Evolutionary conservation across 2,888 invertebrate species (phyloP), one percentile per base, ranked within the genome.

Genomic region (Parelbella ahira): DNA sequence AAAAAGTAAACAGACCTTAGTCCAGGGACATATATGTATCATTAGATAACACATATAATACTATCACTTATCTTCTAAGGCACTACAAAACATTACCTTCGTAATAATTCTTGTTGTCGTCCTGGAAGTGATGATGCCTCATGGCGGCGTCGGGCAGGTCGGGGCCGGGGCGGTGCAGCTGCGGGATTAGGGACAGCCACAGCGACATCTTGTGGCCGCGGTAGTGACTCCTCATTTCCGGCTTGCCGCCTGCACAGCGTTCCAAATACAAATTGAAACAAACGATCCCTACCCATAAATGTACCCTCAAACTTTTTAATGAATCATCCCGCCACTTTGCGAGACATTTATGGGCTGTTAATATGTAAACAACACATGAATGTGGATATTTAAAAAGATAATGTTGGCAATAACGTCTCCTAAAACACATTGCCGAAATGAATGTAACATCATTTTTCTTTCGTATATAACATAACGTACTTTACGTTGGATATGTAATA

Each of bases 131-230:
- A 71, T 96, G 95, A 71, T 95, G 94, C 23, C 94, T 89, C 93
- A 96, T 95, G 47, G 93, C 93, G 48, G 94, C 92, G 65, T 95
- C 95, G 51, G 93, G 93, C 51, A 88, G 54, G 50, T 90, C 90
- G 4, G 89, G 82, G 9, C 96, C 95, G 5, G 96, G 94, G 45
- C 94, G 89, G 72, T 97, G 97, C 37, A 97, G 89, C 70, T 97
- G 96, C 37, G 97, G 97, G 66, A 97, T 93, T 36, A 97, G 90
- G 54, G 96, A 95, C 48, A 97, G 82, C 97, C 97, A 97, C 68
- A 97, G 89, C 20, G 97, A 96, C 90, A 97, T 93, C 82, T 97
- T 96, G 88, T 97, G 97, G 27, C 97, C 97, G 23, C 97, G 91
- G 79, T 97, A 98, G 79, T 97, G 97, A 65, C 95, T 94, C 53